phyloP scores from a whole-genome alignment of 2,888 invertebrate genomes.

The Eristalis pertinax region DNA sequence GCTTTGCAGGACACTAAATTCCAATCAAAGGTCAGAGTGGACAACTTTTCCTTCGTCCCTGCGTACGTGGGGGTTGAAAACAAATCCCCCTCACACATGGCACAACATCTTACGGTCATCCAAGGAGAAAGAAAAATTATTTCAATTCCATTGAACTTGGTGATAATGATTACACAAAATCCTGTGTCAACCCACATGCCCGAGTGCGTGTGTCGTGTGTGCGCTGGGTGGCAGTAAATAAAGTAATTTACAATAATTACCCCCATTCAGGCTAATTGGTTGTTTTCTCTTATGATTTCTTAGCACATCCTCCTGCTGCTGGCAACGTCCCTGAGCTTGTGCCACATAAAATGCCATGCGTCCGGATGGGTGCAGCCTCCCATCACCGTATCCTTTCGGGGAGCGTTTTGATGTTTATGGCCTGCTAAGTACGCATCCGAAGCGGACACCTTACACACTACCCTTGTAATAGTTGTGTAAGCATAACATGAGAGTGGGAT shows the following conservation, averaged over 20 bases:
- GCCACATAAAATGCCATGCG: constrained; percentile 57
- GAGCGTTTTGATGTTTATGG: constrained; percentile 43
- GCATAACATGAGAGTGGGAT: constrained; percentile 5
- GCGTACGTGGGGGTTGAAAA: background rate
- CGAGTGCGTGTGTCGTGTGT: background rate
- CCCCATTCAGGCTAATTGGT: constrained; percentile 69
- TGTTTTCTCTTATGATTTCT: constrained; percentile 69
- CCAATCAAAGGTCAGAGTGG: constrained; percentile 54
- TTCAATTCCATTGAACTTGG: constrained; percentile 67
- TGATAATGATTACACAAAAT: constrained; percentile 58
- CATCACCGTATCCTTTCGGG: constrained; percentile 32
- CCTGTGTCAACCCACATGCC: background rate
- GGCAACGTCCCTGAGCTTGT: background rate
- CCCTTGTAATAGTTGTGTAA: constrained; percentile 23
- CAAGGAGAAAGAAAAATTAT: constrained; percentile 36
- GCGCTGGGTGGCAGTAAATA: constrained; percentile 63
- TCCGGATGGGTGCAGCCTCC: constrained; percentile 29
- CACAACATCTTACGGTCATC: background rate
- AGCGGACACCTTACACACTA: constrained; percentile 53
- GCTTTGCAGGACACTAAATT: constrained; percentile 21
- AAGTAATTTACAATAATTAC: constrained; percentile 72
- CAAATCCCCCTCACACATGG: background rate
- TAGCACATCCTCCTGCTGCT: background rate
- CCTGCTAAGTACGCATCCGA: constrained; percentile 68
- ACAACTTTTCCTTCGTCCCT: constrained; percentile 7